phyloP scores from a whole-genome alignment of 2,888 invertebrate species.

The Physocephala rufipes region DNA sequence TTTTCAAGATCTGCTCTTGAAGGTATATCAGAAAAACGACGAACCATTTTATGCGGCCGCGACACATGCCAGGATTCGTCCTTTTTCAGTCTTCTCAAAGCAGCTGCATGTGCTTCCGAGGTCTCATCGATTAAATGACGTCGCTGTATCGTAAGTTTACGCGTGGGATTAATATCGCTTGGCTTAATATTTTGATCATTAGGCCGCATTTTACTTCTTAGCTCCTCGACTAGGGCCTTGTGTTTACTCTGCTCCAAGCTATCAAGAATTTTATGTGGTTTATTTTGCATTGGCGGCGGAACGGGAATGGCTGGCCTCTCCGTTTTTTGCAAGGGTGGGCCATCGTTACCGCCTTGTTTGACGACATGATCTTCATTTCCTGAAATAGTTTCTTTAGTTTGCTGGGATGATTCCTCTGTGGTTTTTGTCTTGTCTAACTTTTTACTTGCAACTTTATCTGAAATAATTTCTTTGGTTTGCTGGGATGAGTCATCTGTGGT shows the following conservation, averaged over 20 bases:
- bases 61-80: slow-evolving; percentile 54
- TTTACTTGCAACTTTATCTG: not conserved
- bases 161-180: slow-evolving; percentile 55
- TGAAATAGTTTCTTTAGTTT: slow-evolving; percentile 11
- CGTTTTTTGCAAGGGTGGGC: not conserved
- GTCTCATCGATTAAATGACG: slow-evolving; percentile 56
- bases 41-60: slow-evolving; percentile 55
- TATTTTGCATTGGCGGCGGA: slow-evolving; percentile 49
- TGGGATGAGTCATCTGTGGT: slow-evolving; percentile 38
- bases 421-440: slow-evolving; percentile 45
- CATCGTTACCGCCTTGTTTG: not conserved
- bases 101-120: slow-evolving; percentile 63
- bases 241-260: slow-evolving; percentile 43
- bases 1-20: slow-evolving; percentile 62
- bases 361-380: not conserved
- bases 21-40: slow-evolving; percentile 63
- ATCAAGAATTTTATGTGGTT: slow-evolving; percentile 1
- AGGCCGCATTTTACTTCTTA: slow-evolving; percentile 54
- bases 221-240: slow-evolving; percentile 55
- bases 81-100: slow-evolving; percentile 59
- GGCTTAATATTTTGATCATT: slow-evolving; percentile 55
- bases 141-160: slow-evolving; percentile 45
- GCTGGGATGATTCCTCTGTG: slow-evolving; percentile 8
- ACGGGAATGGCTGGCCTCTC: slow-evolving; percentile 45
- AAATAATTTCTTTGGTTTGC: too few relatives aligned